Evolutionary conservation across 2,113 vertebrate genomes (phyloP), one percentile per base, ranked within the genome.

Genomic region (Mesocricetus auratus): DNA sequence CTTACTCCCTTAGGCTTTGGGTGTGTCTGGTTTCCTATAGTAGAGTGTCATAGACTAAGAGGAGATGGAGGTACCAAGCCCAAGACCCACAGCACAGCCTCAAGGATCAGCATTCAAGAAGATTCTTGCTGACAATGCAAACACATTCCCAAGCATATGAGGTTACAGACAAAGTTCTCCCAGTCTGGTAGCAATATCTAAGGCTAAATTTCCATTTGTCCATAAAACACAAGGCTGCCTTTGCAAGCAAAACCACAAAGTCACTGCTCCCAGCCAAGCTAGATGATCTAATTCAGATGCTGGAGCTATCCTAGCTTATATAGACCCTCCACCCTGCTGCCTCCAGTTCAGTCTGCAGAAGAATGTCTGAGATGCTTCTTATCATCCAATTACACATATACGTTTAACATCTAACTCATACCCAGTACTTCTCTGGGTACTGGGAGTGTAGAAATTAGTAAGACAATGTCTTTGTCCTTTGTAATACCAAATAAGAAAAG

Each of bases 51-150:
- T 89, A 53, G 36, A 56, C 74, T 4, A 60, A 17, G 12, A 87
- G 77, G 92, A 98, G 47, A 97, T 33, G 81, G 45, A 92, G 39
- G 90, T 71, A 42, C 17, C 58, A 36, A 50, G 91, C 73, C 86
- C 15, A 8, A 90, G 86, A 77, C n/a, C n/a, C 56, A 90, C 94
- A 97, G 39, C 4, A 62, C 5, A 88, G 73, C 56, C 90, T 10
- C 45, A 77, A 94, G 50, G 45, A 82, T 60, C 93, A 93, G 33
- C 0, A n/a, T 68, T 47, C 91, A 94, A 5, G 56, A 31, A 22
- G 42, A 42, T 77, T 83, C 64, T 10, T 68, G 36, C 1, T 4
- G 0, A 29, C 3, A 0, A 19, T 36, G 53, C 95, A 94, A 94
- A 93, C n/a, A 53, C 36, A 0, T 36, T 73, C 39, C 60, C 74